These are phyloP conservation scores for Lordiphosa andalusiaca DNA, from an alignment of 2,888 invertebrate species.

Conservation along the genomic window DNA sequence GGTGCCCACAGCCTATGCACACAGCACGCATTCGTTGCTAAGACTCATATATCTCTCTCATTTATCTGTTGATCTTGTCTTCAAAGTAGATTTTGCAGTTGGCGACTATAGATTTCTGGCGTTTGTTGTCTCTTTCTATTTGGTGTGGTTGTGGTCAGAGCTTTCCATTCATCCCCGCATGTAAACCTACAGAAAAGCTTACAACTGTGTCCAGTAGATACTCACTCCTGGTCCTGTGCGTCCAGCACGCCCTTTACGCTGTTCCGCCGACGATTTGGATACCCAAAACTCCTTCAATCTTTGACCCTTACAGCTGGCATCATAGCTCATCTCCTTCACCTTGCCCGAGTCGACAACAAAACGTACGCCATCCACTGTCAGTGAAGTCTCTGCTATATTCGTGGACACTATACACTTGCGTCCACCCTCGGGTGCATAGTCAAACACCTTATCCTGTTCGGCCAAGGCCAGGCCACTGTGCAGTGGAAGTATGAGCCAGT, in stretches of 20 bases:
- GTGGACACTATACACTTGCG: slow-evolving; percentile 98
- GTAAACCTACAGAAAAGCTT: too few relatives aligned
- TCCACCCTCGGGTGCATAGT: slow-evolving; percentile 95
- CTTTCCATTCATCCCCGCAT: too few relatives aligned
- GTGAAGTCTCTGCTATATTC: slow-evolving; percentile 99
- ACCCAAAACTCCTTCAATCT: slow-evolving; percentile 96
- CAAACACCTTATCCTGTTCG: slow-evolving; percentile 98
- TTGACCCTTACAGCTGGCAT: slow-evolving; percentile 94
- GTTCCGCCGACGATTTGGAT: slow-evolving; percentile 98
- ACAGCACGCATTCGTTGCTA: too few relatives aligned
- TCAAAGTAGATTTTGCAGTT: too few relatives aligned
- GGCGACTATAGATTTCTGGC: too few relatives aligned
- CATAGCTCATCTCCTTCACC: slow-evolving; percentile 98
- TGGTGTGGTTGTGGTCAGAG: too few relatives aligned
- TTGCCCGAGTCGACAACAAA: slow-evolving; percentile 99
- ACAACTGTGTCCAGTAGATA: not conserved
- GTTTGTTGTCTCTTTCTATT: too few relatives aligned
- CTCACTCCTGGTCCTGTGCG: slow-evolving; percentile 93
- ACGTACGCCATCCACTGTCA: slow-evolving; percentile 98
- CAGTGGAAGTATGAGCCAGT: slow-evolving; percentile 95
- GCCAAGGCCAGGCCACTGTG: slow-evolving; percentile 95
- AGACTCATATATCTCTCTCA: too few relatives aligned
- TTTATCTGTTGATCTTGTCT: too few relatives aligned
- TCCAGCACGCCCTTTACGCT: slow-evolving; percentile 97
- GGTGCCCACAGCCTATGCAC: too few relatives aligned